Conservation (phyloP, 2,888 invertebrate species). For the Oxystoma pomonae region DNA sequence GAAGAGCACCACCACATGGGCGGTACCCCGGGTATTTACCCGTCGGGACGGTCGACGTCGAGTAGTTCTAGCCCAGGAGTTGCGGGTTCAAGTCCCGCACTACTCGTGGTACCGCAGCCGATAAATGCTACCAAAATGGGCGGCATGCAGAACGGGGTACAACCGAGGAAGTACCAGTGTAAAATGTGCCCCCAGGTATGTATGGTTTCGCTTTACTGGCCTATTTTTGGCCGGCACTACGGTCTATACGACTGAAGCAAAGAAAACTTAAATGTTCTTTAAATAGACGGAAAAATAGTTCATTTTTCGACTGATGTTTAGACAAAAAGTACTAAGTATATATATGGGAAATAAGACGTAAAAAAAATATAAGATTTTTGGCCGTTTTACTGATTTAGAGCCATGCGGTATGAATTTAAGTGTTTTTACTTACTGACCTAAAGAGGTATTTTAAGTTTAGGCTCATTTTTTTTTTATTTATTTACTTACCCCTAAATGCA, state of each 20-base stretch:
- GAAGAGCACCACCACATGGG: conserved; percentile 45
- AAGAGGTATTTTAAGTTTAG: too few species aligned
- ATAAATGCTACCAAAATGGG: conserved; percentile 65
- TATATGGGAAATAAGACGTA: too few species aligned
- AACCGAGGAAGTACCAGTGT: conserved; percentile 81
- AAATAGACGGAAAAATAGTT: too few species aligned
- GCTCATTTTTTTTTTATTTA: too few species aligned
- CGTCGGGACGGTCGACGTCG: conserved; percentile 52
- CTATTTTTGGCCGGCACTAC: not conserved
- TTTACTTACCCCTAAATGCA: too few species aligned
- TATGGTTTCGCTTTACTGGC: conserved; percentile 4
- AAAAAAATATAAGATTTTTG: too few species aligned
- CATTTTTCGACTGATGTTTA: too few species aligned
- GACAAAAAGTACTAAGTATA: too few species aligned
- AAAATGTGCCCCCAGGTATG: conserved; percentile 97
- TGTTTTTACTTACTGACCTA: too few species aligned
- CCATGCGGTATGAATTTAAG: too few species aligned
- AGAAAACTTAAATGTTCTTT: not conserved
- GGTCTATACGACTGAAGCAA: not conserved
- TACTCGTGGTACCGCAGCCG: conserved; percentile 87
- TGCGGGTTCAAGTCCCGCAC: conserved; percentile 55
- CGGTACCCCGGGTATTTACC: conserved; percentile 48
- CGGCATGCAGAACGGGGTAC: conserved; percentile 43
- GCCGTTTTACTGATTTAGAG: too few species aligned
- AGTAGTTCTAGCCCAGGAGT: conserved; percentile 49